Percentiles rank a stretch among this genome's conserved stretches.
Evolutionary conservation across 2,113 vertebrate species (phyloP).

Genomic region (Pyrgilauda ruficollis): DNA sequence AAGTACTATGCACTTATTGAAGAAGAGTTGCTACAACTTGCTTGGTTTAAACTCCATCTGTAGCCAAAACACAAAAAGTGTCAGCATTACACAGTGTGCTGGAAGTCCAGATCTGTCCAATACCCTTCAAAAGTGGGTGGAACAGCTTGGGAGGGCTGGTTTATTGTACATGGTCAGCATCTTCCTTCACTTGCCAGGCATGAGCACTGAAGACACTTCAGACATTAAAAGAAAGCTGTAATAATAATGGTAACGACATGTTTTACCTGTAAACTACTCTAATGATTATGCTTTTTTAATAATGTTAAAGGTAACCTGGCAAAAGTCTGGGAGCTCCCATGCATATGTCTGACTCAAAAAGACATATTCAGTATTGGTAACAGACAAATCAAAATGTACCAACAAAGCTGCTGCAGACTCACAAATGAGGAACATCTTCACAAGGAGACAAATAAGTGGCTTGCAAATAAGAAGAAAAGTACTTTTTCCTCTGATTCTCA

Average conservation of each 20-base stretch:
- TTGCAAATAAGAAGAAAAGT: background rate
- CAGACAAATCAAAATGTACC: background rate
- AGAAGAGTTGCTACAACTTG: background rate
- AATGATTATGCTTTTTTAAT: background rate
- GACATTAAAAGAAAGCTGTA: background rate
- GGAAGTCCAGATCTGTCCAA: background rate
- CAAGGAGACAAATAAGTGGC: background rate
- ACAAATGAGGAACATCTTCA: background rate
- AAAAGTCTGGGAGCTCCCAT: background rate
- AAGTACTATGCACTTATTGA: background rate
- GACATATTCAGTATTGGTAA: background rate
- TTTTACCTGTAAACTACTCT: background rate
- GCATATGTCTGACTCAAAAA: background rate
- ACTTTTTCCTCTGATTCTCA: background rate
- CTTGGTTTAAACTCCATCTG: background rate
- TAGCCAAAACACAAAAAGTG: background rate
- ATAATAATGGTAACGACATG: background rate
- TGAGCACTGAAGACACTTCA: background rate
- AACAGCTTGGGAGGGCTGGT: background rate
- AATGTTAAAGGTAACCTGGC: background rate
- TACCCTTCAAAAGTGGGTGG: background rate
- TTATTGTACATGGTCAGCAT: background rate
- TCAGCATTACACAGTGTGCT: background rate
- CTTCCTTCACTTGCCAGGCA: background rate
- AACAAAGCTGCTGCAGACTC: background rate